Evolutionary conservation across 2,113 vertebrate genomes (phyloP).

Genomic region (Numenius arquata): DNA sequence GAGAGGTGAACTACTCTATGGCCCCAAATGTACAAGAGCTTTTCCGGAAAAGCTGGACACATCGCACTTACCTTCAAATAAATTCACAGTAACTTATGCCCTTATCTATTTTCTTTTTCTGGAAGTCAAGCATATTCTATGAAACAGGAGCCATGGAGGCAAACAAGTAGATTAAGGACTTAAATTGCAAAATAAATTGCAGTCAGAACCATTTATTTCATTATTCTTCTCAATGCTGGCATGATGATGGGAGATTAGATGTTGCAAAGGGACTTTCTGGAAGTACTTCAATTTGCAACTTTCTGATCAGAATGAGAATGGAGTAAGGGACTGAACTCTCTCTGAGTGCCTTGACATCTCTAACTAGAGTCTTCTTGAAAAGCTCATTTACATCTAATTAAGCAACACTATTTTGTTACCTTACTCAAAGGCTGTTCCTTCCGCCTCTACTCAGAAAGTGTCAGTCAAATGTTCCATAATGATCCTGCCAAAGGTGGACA

Average conservation of each 20-base stretch:
- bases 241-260: background rate
- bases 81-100: background rate
- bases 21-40: background rate
- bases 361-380: background rate
- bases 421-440: background rate
- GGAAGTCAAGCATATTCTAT: background rate
- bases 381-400: conserved; percentile 50
- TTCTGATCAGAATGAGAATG: background rate
- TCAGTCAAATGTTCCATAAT: background rate
- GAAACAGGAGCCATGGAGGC: background rate
- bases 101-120: background rate
- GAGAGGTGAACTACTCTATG: background rate
- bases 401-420: background rate
- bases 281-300: background rate
- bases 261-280: background rate
- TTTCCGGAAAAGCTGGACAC: background rate
- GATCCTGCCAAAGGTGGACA: background rate
- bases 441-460: background rate
- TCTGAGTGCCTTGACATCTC: background rate
- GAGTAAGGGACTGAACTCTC: background rate
- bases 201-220: background rate
- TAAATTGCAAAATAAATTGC: conserved; percentile 9
- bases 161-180: background rate
- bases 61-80: background rate
- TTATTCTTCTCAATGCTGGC: background rate